These are phyloP conservation scores for Pachycephala philippinensis DNA, from an alignment of 2,113 vertebrate genomes.

Conservation along the genomic window DNA sequence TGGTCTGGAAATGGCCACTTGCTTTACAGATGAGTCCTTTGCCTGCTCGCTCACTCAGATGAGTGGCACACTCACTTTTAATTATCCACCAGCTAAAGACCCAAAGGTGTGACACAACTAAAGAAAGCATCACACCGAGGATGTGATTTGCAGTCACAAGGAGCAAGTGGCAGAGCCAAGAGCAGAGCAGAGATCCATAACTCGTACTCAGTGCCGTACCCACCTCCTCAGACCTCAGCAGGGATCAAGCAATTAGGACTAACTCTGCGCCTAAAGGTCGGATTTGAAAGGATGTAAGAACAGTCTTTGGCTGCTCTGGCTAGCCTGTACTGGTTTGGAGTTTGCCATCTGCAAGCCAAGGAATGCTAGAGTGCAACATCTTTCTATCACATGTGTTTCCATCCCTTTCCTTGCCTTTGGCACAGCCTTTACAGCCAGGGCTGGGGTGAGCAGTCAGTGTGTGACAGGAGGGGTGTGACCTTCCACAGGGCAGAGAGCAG, in stretches of 20 bases:
- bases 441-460: background rate
- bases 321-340: background rate
- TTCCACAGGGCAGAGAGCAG: background rate
- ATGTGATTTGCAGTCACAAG: background rate
- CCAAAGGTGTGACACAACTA: background rate
- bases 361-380: background rate
- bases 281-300: background rate
- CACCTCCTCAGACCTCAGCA: background rate
- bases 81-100: background rate
- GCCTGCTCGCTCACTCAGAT: background rate
- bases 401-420: background rate
- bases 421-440: background rate
- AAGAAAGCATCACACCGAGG: rapidly evolving
- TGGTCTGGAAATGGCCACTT: background rate
- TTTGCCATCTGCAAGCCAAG: slow-evolving; percentile 13
- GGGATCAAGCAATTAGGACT: background rate
- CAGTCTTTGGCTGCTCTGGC: background rate
- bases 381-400: slow-evolving; percentile 16
- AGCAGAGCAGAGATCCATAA: background rate
- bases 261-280: background rate
- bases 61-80: background rate
- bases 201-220: background rate
- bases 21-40: background rate
- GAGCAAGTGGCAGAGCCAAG: background rate
- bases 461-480: background rate